phyloP scores from a whole-genome alignment of 2,888 invertebrate genomes.

The Proisotoma minuta region DNA sequence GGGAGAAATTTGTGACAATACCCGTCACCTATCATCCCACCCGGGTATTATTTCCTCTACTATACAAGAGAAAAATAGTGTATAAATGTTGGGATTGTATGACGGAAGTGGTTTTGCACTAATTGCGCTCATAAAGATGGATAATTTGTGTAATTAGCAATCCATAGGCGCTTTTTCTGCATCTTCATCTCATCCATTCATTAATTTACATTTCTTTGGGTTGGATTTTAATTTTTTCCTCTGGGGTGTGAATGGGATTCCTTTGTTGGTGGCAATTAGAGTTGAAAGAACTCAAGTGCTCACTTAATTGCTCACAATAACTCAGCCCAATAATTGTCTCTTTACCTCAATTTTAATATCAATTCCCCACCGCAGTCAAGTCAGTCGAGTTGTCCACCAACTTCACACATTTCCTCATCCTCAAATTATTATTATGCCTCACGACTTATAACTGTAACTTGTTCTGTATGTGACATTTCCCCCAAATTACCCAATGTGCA shows the following conservation, averaged over 20 bases:
- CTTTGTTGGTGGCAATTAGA: background rate
- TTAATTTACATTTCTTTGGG: background rate
- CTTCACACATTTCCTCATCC: no score
- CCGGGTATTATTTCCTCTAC: constrained; percentile 1
- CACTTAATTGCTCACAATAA: background rate
- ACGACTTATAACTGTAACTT: no score
- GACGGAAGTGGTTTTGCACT: background rate
- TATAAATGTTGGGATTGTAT: no score
- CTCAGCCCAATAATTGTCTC: background rate
- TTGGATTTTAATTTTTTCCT: background rate
- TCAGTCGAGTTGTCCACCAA: no score
- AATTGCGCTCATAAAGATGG: background rate
- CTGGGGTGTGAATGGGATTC: background rate
- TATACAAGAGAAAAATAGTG: no score
- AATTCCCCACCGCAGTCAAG: no score
- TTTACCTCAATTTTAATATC: no score
- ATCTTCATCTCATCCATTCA: no score
- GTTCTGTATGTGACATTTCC: no score
- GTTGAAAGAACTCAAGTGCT: background rate
- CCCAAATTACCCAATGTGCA: no score
- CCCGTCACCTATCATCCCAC: constrained; percentile 6
- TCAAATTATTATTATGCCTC: no score
- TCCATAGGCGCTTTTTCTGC: background rate
- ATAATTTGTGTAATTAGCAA: background rate
- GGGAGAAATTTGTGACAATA: no score